phyloP scores from a whole-genome alignment of 1,140 invertebrate genomes.

The Ladona fulva region DNA sequence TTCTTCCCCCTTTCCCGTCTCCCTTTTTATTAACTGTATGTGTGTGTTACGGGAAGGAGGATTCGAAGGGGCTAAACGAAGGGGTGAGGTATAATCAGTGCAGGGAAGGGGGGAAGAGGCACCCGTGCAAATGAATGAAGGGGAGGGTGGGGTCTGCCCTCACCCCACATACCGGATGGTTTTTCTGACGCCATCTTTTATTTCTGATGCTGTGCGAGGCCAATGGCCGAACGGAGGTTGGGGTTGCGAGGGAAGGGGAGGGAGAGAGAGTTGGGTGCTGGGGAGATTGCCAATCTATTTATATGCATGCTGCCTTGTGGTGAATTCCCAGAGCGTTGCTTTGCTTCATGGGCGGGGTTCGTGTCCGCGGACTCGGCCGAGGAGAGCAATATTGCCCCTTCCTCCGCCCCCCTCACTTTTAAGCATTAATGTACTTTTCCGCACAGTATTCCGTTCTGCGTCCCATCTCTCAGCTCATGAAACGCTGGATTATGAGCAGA shows the following conservation, averaged over 20 bases:
- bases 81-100: background rate
- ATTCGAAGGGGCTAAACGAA: background rate
- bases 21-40: no score
- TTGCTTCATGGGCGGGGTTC: background rate
- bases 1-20: no score
- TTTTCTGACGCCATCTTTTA: slow-evolving; percentile 6
- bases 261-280: background rate
- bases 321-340: background rate
- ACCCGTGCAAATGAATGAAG: background rate
- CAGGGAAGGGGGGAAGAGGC: background rate
- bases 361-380: background rate
- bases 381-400: no score
- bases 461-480: no score
- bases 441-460: no score
- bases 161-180: background rate
- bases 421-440: no score
- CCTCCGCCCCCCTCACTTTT: no score
- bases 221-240: background rate
- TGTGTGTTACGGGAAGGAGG: background rate
- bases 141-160: background rate
- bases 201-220: background rate
- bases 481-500: no score
- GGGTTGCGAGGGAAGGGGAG: background rate
- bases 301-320: background rate
- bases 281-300: slow-evolving; percentile 1